These are phyloP conservation scores for Crypturellus undulatus DNA, from an alignment of 2,113 vertebrate genomes.

Conservation along the genomic window DNA sequence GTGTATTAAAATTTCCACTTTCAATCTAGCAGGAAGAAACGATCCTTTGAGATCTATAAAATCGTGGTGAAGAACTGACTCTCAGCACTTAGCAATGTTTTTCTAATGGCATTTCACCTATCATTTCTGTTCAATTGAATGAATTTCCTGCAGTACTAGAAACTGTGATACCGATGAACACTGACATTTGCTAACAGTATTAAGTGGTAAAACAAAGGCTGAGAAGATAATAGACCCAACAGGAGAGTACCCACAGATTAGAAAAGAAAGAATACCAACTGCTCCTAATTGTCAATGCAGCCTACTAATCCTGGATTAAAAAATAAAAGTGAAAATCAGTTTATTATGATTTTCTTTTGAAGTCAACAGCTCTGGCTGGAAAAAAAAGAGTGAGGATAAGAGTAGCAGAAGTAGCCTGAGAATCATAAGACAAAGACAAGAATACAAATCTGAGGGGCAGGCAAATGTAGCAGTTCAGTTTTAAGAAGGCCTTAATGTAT, in stretches of 20 bases:
- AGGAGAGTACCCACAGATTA: slow-evolving; percentile 8
- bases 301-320: slow-evolving; percentile 2
- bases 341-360: slow-evolving; percentile 17
- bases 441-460: fast-evolving
- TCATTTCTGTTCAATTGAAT: slow-evolving; percentile 23
- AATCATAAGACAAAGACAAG: neutral
- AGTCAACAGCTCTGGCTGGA: neutral
- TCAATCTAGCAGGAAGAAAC: neutral
- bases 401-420: neutral
- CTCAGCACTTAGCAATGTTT: neutral
- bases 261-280: neutral
- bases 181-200: slow-evolving; percentile 53
- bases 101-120: slow-evolving; percentile 13
- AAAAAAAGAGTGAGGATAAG: neutral
- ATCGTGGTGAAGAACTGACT: neutral
- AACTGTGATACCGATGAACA: slow-evolving; percentile 20
- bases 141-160: neutral
- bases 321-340: neutral
- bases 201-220: slow-evolving; percentile 43
- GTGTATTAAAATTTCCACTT: neutral
- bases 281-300: neutral
- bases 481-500: neutral
- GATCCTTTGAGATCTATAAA: neutral
- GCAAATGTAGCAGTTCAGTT: neutral
- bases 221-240: slow-evolving; percentile 10